Conservation (phyloP, 2,888 invertebrate species). For the Melipona beecheii region DNA sequence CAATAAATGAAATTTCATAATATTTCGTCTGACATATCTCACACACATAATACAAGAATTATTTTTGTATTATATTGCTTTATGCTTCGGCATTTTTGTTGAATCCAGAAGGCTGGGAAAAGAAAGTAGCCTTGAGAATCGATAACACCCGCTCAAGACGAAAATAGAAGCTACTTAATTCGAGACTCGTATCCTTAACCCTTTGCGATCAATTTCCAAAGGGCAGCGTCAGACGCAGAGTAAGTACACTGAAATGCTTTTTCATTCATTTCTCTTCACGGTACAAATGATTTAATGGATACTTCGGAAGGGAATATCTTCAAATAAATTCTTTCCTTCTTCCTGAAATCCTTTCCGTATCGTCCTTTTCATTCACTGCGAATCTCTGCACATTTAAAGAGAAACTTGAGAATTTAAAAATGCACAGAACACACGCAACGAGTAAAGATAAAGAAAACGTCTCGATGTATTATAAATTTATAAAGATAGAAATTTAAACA, state of each 20-base stretch:
- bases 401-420: no score
- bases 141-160: slow-evolving; percentile 24
- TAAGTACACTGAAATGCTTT: not conserved
- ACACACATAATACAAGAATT: no score
- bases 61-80: not conserved
- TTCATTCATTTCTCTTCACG: not conserved
- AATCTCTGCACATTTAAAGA: no score
- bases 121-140: slow-evolving; percentile 8
- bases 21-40: no score
- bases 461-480: no score
- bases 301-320: not conserved
- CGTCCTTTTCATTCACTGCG: no score
- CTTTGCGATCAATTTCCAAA: slow-evolving; percentile 18
- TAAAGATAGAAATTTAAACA: no score
- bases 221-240: not conserved
- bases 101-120: not conserved
- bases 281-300: not conserved
- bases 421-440: no score
- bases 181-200: slow-evolving; percentile 28
- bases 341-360: no score
- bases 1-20: not conserved
- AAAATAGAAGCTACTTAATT: slow-evolving; percentile 39
- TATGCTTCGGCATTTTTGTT: not conserved
- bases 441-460: no score
- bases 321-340: not conserved